Evolutionary conservation across 1,140 invertebrate species (phyloP), one percentile per base, ranked within the genome.

Genomic region (Phenacoccus solenopsis): DNA sequence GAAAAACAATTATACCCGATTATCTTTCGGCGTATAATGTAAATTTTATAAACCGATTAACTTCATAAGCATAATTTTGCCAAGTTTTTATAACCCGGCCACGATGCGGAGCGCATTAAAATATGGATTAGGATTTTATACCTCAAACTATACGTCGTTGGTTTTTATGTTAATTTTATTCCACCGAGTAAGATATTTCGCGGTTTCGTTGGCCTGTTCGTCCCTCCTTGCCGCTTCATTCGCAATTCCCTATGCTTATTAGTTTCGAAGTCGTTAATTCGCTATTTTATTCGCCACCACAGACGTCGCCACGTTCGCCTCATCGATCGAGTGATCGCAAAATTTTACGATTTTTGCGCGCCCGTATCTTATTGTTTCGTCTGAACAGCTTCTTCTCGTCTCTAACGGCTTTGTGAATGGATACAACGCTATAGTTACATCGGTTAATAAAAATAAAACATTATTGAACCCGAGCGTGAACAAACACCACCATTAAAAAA

Each of bases 11-110:
- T 49, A 49, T 49, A 49, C 38, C 20, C 20, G 38, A 49, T 49
- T 49, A 49, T 49, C 38, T 49, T 49, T 49, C 20, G 13, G 38
- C 20, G 20, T 49, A 49, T 49, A 49, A 49, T 49, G 38, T 49
- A 49, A 49, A 49, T 49, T 49, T 49, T 49, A 49, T 49, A 49
- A 49, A 49, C 38, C 38, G 38, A 49, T 49, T 49, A 49, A 49
- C 38, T 49, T 49, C 38, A 49, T 49, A 49, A 49, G 38, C 38
- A 49, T 49, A 49, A 49, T 49, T 49, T 49, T 49, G 38, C 38
- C 38, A n/a, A 49, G 38, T 5, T 49, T 49, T n/a, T 49, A n/a
- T 16, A n/a, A 5, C 38, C 16, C 4, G 38, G 20, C 13, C 20
- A 4, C n/a, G 13, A 49, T n/a, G 38, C 38, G 38, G 16, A 49